These are phyloP conservation scores for Ramazzottius varieornatus DNA, from an alignment of 2,888 invertebrate genomes.

Conservation along the genomic window DNA sequence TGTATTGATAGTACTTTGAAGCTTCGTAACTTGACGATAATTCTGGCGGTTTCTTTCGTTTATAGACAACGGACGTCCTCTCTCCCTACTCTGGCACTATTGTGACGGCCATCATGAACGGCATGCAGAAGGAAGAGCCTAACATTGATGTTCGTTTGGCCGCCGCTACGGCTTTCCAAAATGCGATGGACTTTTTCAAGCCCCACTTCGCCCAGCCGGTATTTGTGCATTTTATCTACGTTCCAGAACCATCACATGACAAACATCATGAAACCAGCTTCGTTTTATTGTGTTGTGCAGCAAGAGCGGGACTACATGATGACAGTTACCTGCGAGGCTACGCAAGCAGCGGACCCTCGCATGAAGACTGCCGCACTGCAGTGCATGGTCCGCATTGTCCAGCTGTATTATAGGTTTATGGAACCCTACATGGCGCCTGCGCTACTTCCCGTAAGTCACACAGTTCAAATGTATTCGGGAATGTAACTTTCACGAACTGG, in stretches of 20 bases:
- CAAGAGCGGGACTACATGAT: constrained; percentile 92
- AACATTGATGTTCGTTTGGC: constrained; percentile 73
- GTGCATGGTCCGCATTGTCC: constrained; percentile 90
- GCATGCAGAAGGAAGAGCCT: constrained; percentile 78
- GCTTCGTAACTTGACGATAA: too few relatives aligned
- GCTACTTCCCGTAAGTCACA: constrained; percentile 49
- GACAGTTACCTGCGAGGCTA: constrained; percentile 98
- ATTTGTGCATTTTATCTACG: too few relatives aligned
- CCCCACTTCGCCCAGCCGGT: constrained; percentile 50
- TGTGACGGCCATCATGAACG: constrained; percentile 90
- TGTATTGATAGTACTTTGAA: too few relatives aligned
- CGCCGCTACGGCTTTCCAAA: constrained; percentile 79
- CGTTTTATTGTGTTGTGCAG: constrained; percentile 12
- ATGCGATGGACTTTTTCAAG: constrained; percentile 91
- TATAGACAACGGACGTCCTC: too few relatives aligned
- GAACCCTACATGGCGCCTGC: constrained; percentile 96
- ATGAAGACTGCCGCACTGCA: constrained; percentile 40
- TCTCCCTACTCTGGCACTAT: constrained; percentile 87
- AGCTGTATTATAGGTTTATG: constrained; percentile 94
- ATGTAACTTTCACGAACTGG: too few relatives aligned
- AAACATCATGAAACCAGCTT: too few relatives aligned
- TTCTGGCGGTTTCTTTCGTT: too few relatives aligned
- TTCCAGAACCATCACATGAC: too few relatives aligned
- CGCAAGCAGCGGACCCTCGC: constrained; percentile 55
- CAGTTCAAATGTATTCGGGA: too few relatives aligned